A percentile compares a stretch with the other conserved stretches of the same genome.
These are phyloP conservation scores for Nemurella pictetii DNA, from an alignment of 2,888 invertebrate genomes.

Conservation along the genomic window DNA sequence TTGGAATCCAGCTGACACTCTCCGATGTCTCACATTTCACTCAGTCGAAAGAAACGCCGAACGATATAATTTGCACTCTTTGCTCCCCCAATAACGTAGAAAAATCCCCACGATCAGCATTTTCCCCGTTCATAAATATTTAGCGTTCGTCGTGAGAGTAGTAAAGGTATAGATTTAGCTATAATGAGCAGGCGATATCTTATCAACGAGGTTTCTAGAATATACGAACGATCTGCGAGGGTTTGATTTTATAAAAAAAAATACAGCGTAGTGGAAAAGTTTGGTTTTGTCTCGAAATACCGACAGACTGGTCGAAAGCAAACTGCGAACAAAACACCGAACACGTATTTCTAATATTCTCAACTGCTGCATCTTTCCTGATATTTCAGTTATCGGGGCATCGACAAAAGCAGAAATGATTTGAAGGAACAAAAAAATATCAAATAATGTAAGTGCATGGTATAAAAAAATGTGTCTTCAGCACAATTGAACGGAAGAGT, in stretches of 20 bases:
- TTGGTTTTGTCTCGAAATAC: no score
- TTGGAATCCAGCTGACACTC: background rate
- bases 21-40: background rate
- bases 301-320: no score
- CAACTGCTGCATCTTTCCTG: no score
- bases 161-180: background rate
- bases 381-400: no score
- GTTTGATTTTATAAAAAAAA: background rate
- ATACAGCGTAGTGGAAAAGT: background rate
- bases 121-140: background rate
- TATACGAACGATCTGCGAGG: background rate
- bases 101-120: background rate
- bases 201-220: no score
- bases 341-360: no score
- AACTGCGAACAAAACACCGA: no score
- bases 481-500: background rate
- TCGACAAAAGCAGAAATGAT: background rate
- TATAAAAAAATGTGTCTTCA: background rate
- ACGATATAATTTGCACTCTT: background rate
- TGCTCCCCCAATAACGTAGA: background rate
- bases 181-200: background rate
- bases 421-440: background rate
- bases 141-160: background rate
- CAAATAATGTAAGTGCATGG: background rate
- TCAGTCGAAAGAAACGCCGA: background rate